A percentile compares a stretch with the other conserved stretches of the same genome.
These are phyloP conservation scores for Neopelma chrysocephalum DNA, from an alignment of 2,797 vertebrate species.

Conservation along the genomic window DNA sequence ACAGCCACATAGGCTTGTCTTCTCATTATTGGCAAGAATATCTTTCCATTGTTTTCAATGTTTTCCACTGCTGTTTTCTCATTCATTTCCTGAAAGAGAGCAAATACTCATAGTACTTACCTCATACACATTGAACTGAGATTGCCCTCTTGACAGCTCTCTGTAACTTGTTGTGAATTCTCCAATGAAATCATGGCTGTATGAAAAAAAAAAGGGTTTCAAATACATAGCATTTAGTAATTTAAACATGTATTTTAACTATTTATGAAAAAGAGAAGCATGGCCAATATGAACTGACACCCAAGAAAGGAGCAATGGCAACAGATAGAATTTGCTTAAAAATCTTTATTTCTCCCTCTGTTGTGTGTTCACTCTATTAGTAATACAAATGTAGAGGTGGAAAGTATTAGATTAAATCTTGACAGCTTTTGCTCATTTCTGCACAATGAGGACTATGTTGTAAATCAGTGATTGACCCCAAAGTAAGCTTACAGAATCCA, in stretches of 20 bases:
- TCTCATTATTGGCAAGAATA: background rate
- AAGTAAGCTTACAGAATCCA: background rate
- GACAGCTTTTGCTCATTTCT: background rate
- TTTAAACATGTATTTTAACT: background rate
- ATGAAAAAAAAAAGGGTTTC: background rate
- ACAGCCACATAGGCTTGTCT: background rate
- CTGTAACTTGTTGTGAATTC: constrained; percentile 98
- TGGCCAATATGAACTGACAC: background rate
- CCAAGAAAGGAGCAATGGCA: background rate
- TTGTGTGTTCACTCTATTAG: background rate
- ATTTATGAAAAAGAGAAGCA: background rate
- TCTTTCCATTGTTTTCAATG: background rate
- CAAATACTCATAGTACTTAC: constrained; percentile 71
- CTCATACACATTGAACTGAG: constrained; percentile 98
- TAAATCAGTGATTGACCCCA: background rate
- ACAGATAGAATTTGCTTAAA: background rate
- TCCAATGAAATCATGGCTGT: constrained; percentile 95
- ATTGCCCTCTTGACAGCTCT: constrained; percentile 93
- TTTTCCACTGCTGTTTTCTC: background rate
- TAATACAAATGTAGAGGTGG: background rate
- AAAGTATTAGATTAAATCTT: background rate
- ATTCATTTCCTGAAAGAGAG: background rate
- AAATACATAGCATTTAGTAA: background rate
- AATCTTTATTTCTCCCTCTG: background rate
- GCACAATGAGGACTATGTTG: background rate